Evolutionary conservation across 2,888 invertebrate species (phyloP).

Genomic region (Argyra leucocephala): DNA sequence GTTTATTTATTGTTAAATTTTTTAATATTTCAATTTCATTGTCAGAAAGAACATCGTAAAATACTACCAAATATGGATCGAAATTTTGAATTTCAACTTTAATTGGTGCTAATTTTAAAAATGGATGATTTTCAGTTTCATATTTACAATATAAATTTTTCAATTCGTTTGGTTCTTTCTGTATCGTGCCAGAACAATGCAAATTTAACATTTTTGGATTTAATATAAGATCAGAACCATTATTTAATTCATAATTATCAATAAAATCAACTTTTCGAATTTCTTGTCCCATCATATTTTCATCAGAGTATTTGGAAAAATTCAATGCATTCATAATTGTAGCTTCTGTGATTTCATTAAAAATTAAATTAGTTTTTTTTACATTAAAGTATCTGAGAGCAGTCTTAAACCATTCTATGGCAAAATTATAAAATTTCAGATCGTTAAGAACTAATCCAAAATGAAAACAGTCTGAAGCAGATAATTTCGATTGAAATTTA

Average conservation of each 20-base stretch:
- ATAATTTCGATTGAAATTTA: conserved; percentile 14
- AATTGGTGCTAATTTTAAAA: conserved; percentile 33
- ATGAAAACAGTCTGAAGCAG: conserved; percentile 71
- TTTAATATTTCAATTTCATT: conserved; percentile 31
- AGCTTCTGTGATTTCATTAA: too few species aligned
- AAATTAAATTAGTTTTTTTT: not conserved
- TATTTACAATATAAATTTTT: conserved; percentile 11
- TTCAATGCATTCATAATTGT: too few species aligned
- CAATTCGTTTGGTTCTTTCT: too few species aligned
- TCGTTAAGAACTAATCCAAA: conserved; percentile 74
- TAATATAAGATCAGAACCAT: too few species aligned
- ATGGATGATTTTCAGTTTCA: conserved; percentile 21
- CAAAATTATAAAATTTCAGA: conserved; percentile 75
- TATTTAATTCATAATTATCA: too few species aligned
- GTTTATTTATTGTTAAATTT: conserved; percentile 26
- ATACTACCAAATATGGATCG: conserved; percentile 35
- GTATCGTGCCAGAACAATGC: too few species aligned
- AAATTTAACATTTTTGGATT: too few species aligned
- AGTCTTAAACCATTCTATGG: conserved; percentile 73
- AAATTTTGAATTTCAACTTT: conserved; percentile 34
- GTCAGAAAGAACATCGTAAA: conserved; percentile 32
- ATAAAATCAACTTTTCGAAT: too few species aligned
- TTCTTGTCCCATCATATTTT: too few species aligned
- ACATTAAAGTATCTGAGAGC: not conserved
- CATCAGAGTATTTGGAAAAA: too few species aligned